Evolutionary conservation across 2,113 vertebrate species (phyloP).

Genomic region (Bos indicus): DNA sequence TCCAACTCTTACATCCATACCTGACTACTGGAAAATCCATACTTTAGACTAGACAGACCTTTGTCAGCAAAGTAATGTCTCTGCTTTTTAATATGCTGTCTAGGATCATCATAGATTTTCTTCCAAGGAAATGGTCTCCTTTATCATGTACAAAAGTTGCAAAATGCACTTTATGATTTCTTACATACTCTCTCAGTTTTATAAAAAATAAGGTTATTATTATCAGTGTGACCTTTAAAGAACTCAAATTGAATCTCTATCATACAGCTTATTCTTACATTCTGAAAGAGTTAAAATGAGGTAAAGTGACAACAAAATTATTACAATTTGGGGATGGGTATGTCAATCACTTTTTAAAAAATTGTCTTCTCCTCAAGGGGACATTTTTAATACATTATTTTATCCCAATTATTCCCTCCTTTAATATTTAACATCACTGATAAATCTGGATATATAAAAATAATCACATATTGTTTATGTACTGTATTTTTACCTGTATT

Average conservation of each 20-base stretch:
- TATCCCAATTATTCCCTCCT: not conserved
- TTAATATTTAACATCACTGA: not conserved
- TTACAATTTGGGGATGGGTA: too few species aligned
- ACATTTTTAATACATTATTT: not conserved
- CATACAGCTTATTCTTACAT: not conserved
- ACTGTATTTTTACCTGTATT: not conserved
- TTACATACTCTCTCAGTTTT: not conserved
- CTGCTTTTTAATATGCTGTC: not conserved
- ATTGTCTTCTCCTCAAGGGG: not conserved
- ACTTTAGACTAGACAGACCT: not conserved
- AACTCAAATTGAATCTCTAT: not conserved
- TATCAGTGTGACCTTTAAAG: not conserved
- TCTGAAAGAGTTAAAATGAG: not conserved
- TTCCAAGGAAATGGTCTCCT: not conserved
- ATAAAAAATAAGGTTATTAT: not conserved
- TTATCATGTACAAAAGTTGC: not conserved
- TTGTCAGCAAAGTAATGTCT: not conserved
- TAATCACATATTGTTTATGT: not conserved
- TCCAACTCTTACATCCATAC: not conserved
- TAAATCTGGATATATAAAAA: not conserved
- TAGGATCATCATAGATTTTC: not conserved
- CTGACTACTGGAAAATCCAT: not conserved
- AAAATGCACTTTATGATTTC: not conserved
- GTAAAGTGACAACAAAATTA: not conserved
- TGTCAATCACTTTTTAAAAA: not conserved